These are phyloP conservation scores for Biston betularia DNA, from an alignment of 2,888 invertebrate species.

Conservation along the genomic window DNA sequence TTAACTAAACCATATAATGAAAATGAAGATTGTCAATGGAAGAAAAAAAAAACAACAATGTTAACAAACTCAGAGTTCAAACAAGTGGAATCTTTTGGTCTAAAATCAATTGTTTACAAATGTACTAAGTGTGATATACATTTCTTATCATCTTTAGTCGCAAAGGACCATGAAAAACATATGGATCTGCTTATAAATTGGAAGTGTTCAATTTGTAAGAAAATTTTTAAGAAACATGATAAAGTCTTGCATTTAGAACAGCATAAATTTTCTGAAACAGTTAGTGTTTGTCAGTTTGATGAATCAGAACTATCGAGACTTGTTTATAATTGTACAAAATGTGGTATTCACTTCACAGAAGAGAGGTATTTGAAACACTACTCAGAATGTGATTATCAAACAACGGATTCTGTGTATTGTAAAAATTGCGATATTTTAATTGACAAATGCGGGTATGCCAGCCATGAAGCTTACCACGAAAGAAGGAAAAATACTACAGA, in stretches of 20 bases:
- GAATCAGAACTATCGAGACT: slow-evolving; percentile 49
- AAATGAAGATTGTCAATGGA: neutral
- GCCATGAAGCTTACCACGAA: slow-evolving; percentile 53
- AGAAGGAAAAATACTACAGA: slow-evolving; percentile 43
- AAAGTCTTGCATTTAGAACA: slow-evolving; percentile 63
- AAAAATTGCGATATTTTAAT: slow-evolving; percentile 66
- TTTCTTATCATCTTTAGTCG: slow-evolving; percentile 62
- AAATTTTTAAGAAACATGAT: slow-evolving; percentile 64
- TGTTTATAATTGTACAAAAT: slow-evolving; percentile 66
- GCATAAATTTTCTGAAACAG: slow-evolving; percentile 56
- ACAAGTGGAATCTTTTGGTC: slow-evolving; percentile 39
- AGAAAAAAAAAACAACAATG: slow-evolving; percentile 14
- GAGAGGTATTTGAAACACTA: slow-evolving; percentile 58
- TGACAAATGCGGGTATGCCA: slow-evolving; percentile 42
- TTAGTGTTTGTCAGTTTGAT: slow-evolving; percentile 56
- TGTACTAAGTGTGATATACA: slow-evolving; percentile 68
- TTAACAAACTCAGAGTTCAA: slow-evolving; percentile 12
- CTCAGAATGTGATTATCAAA: slow-evolving; percentile 53
- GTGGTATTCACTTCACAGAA: slow-evolving; percentile 65
- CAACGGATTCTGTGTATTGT: slow-evolving; percentile 58
- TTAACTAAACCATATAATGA: slow-evolving; percentile 21
- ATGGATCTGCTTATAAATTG: slow-evolving; percentile 60
- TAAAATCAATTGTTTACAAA: slow-evolving; percentile 64
- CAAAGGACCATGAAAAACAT: slow-evolving; percentile 62
- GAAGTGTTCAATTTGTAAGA: slow-evolving; percentile 64